phyloP scores from a whole-genome alignment of 2,888 invertebrate species.

The Tuta absoluta region DNA sequence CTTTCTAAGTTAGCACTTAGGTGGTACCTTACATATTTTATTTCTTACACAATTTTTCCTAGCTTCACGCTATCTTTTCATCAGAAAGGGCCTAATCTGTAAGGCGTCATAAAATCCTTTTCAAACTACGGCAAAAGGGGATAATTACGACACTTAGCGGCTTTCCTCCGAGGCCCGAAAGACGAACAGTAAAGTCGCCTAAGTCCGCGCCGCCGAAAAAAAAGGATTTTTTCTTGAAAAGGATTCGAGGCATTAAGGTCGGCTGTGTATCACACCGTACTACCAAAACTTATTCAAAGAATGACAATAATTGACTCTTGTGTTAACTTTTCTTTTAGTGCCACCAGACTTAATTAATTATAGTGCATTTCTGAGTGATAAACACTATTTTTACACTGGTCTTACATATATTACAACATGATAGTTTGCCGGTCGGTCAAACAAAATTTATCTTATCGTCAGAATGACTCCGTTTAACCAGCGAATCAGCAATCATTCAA shows the following conservation, averaged over 20 bases:
- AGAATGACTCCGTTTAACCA: no score
- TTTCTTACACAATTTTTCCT: background rate
- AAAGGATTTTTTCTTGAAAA: slow-evolving; percentile 71
- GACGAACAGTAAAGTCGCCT: slow-evolving; percentile 77
- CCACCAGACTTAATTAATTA: no score
- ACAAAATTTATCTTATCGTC: no score
- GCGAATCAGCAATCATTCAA: no score
- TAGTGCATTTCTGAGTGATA: no score
- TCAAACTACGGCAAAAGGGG: slow-evolving; percentile 46
- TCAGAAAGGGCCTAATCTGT: background rate
- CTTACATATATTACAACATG: no score
- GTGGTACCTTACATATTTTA: background rate
- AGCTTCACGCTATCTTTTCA: background rate
- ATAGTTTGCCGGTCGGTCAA: no score
- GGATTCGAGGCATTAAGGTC: slow-evolving; percentile 69
- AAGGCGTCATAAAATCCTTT: slow-evolving; percentile 35
- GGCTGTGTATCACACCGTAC: slow-evolving; percentile 56
- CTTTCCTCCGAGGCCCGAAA: slow-evolving; percentile 69
- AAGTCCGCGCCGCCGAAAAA: slow-evolving; percentile 72
- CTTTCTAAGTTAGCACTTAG: background rate
- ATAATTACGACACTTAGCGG: slow-evolving; percentile 78
- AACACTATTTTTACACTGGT: no score
- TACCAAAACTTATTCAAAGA: background rate
- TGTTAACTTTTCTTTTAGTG: no score
- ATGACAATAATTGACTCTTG: no score